Percentiles rank a stretch among this genome's conserved stretches.
Evolutionary conservation across 2,888 invertebrate genomes (phyloP).

Genomic region (Tridacna gigas): DNA sequence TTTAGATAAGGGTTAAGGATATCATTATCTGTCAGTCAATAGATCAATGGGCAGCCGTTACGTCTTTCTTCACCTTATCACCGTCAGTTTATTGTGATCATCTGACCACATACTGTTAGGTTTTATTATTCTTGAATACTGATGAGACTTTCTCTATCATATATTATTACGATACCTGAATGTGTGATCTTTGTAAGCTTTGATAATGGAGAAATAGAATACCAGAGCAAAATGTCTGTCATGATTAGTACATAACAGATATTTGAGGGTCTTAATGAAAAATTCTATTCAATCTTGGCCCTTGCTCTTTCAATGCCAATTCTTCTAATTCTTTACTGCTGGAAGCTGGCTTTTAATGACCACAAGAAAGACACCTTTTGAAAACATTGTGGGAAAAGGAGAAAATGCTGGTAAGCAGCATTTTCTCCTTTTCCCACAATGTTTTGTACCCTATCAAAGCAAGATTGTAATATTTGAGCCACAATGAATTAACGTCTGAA

Average conservation of each 20-base stretch:
- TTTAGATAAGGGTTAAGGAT: background rate
- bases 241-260: too few species aligned
- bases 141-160: background rate
- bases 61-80: background rate
- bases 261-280: too few species aligned
- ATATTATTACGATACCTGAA: background rate
- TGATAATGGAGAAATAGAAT: too few species aligned
- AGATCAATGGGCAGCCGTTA: background rate
- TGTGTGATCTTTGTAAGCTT: background rate
- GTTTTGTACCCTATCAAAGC: too few species aligned
- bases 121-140: background rate
- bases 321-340: background rate
- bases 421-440: too few species aligned
- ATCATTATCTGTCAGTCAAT: background rate
- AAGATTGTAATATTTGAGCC: too few species aligned
- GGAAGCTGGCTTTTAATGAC: too few species aligned
- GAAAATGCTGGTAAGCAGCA: slow-evolving; percentile 80
- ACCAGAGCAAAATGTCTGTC: too few species aligned
- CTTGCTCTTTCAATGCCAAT: too few species aligned
- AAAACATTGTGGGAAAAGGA: slow-evolving; percentile 8
- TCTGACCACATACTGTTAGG: background rate
- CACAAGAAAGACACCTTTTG: background rate
- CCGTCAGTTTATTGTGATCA: background rate
- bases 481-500: too few species aligned
- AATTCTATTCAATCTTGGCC: too few species aligned